phyloP scores from a whole-genome alignment of 2,113 vertebrate genomes.

The Bujurquina vittata region DNA sequence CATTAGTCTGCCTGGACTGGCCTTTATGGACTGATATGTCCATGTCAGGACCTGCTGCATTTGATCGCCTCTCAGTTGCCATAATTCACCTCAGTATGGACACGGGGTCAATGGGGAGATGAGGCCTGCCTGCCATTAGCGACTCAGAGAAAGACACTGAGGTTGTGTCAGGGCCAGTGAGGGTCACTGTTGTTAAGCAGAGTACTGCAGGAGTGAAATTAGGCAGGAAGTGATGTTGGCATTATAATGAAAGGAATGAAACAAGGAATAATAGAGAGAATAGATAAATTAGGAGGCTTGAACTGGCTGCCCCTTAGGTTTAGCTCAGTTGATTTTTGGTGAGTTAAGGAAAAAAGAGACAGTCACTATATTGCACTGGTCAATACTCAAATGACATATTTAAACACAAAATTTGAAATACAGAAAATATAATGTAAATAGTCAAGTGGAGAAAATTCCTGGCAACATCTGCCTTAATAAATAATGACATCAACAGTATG shows the following conservation, averaged over 20 bases:
- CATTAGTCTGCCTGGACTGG: constrained; percentile 69
- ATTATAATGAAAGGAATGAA: constrained; percentile 64
- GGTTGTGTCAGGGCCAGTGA: constrained; percentile 64
- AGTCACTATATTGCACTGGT: background rate
- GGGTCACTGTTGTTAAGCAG: constrained; percentile 61
- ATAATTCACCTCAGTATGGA: constrained; percentile 73
- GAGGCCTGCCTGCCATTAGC: constrained; percentile 71
- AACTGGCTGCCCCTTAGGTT: constrained; percentile 18
- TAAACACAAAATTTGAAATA: background rate
- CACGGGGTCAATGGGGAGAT: constrained; percentile 73
- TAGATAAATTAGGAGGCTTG: constrained; percentile 50
- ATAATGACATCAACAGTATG: no score
- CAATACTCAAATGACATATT: background rate
- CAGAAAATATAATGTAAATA: background rate
- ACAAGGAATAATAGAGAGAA: constrained; percentile 51
- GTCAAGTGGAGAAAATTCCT: background rate
- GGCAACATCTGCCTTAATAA: background rate
- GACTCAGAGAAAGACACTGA: constrained; percentile 66
- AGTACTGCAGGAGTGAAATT: constrained; percentile 20
- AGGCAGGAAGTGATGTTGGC: constrained; percentile 4
- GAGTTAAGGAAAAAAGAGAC: background rate
- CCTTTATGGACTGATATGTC: constrained; percentile 70
- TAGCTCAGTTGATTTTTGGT: constrained; percentile 2
- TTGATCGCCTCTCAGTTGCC: constrained; percentile 70
- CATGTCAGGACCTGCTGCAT: constrained; percentile 67